Base-by-base conservation (phyloP, 1,140 invertebrate genomes). In the Zaprionus nigranus region DNA sequence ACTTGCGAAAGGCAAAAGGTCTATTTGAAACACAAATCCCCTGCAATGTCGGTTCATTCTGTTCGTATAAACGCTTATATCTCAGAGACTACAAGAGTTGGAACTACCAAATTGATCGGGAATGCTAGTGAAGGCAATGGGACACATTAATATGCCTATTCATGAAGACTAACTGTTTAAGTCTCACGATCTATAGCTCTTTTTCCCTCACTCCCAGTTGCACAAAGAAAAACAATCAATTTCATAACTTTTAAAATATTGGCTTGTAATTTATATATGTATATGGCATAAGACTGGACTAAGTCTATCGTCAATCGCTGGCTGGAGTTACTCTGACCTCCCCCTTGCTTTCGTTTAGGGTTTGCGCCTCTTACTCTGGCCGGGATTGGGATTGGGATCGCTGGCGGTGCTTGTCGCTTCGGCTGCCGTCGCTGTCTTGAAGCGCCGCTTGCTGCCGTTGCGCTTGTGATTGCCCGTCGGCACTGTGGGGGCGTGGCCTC, bases 291-390 rank as follows among this genome's bases (percentile, higher is more conserved):
- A 9, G 3, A 17, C n/a, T 5, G 36, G 13, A 5, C 36, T 46
- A 46, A 46, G 17, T 46, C n/a, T 46, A 46, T 17, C 17, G 40
- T 17, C 40, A 17, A 46, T 46, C 40, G 40, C n/a, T 9, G n/a
- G 38, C 38, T 40, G 38, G 2, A 40, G 38, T 40, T 40, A 13
- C 15, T 40, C 9, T n/a, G 12, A n/a, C 1, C 15, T 40, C 4
- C 13, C 38, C 13, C 15, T 30, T 30, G 1, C 15, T 4, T n/a
- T 2, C 40, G 49, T 28, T 70, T 22, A 75, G 6, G 30, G 15
- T n/a, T 70, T 75, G 13, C 81, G 81, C 22, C 78, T 63, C 12
- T 84, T 84, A 38, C 58, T 38, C 38, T 84, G 49, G 9, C 66
- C 75, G 1, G 66, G 65, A 63, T 76, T 70, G 13, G 22, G 36